Evolutionary conservation across 2,888 invertebrate species (phyloP), one percentile per base, ranked within the genome.

Genomic region (Idaea aversata): DNA sequence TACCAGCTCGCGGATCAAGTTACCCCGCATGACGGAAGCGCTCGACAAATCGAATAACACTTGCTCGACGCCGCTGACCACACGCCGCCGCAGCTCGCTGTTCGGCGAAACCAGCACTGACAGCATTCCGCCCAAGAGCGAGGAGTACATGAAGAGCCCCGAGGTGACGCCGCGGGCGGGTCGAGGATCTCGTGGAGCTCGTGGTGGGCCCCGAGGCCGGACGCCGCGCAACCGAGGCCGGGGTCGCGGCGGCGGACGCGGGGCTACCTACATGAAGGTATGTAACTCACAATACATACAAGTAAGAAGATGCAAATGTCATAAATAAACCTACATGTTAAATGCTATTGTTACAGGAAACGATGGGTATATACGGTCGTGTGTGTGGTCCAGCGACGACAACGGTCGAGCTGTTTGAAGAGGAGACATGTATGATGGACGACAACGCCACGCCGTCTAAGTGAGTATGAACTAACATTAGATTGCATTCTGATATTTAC

Each of bases 371-470:
- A 65, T 93, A 93, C 72, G 93, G 92, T 2, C 86, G 93, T 3
- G 92, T 93, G 10, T 93, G 93, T 70, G 92, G 93, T 1, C 91
- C 92, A 0, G 88, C 91, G 60, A 93, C 93, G 0, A 91, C 93
- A 61, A 91, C 93, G 60, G 91, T 94, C 65, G 94, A 94, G 79
- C 91, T 95, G 38, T 95, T 95, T 80, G 95, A 96, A 80, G 96
- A 96, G 82, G 96, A 96, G 77, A 96, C 96, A 5, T 95, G 95
- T 70, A 96, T 96, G 96, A 96, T 95, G 91, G 95, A 95, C 34
- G 96, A 96, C 80, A 94, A 93, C 70, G 92, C 91, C 36, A 91
- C 93, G 58, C 91, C 93, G 58, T 87, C 91, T 68, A 93, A 92
- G 93, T 93, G 81, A 84, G 87, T 84, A 72, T 61, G n/a, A 59